A percentile compares a stretch with the other conserved stretches of the same genome.
These are phyloP conservation scores for Rhynchotus rufescens DNA, from an alignment of 2,797 vertebrate species.

Conservation along the genomic window DNA sequence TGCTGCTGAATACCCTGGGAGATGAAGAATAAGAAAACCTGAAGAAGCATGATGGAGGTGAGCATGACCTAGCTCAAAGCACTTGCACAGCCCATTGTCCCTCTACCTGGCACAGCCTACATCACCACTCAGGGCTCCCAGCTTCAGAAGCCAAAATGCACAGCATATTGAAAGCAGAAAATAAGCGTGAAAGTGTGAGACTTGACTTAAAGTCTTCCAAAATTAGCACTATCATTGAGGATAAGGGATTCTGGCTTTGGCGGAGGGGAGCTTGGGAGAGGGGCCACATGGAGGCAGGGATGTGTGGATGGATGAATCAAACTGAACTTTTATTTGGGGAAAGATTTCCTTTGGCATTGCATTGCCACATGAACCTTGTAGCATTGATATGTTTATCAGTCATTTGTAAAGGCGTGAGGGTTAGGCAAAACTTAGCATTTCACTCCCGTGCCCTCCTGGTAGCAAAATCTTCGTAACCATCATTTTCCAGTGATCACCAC, in stretches of 20 bases:
- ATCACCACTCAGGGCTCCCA: not conserved
- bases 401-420: not conserved
- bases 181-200: not conserved
- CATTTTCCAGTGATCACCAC: not conserved
- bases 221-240: not conserved
- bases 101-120: not conserved
- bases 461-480: not conserved
- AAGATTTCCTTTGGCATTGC: not conserved
- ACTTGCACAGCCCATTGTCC: not conserved
- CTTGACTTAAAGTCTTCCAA: not conserved
- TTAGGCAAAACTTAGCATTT: not conserved
- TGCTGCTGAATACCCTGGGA: not conserved
- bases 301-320: no score
- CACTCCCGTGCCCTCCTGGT: not conserved
- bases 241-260: not conserved
- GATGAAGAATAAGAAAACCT: not conserved
- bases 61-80: not conserved
- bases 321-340: not conserved
- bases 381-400: not conserved
- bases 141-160: rapidly evolving
- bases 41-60: not conserved
- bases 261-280: not conserved
- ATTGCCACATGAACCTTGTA: not conserved
- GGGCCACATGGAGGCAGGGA: not conserved
- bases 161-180: not conserved